phyloP scores from a whole-genome alignment of 2,888 invertebrate species.

The Dysmachus trigonus region DNA sequence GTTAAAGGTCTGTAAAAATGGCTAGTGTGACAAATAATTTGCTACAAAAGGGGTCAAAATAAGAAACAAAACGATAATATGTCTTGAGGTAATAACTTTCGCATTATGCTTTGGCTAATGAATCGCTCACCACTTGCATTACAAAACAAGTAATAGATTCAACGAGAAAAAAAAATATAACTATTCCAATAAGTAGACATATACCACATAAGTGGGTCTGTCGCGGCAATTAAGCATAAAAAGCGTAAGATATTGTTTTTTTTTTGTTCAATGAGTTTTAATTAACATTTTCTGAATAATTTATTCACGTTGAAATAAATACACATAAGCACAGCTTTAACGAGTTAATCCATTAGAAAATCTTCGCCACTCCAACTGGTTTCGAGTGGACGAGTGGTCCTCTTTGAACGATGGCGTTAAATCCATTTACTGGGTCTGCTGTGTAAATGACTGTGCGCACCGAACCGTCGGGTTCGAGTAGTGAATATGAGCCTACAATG shows the following conservation, averaged over 20 bases:
- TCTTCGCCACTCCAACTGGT: slow-evolving; percentile 46
- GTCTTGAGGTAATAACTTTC: background rate
- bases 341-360: slow-evolving; percentile 29
- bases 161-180: background rate
- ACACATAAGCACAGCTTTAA: background rate
- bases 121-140: background rate
- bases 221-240: background rate
- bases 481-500: slow-evolving; percentile 52
- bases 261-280: background rate
- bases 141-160: background rate
- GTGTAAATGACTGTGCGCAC: slow-evolving; percentile 70
- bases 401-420: slow-evolving; percentile 73
- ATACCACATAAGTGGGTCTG: background rate
- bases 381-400: slow-evolving; percentile 65
- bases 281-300: slow-evolving; percentile 5
- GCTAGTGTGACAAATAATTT: background rate
- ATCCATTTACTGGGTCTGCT: slow-evolving; percentile 70
- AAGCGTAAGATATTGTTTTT: background rate
- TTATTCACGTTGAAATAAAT: slow-evolving; percentile 8
- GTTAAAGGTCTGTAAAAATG: background rate
- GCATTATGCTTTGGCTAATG: background rate
- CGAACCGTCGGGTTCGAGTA: slow-evolving; percentile 69
- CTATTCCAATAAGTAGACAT: background rate
- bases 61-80: background rate
- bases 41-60: background rate